Conservation (phyloP, 2,888 invertebrate genomes). For the Epirrhoe tristata region DNA sequence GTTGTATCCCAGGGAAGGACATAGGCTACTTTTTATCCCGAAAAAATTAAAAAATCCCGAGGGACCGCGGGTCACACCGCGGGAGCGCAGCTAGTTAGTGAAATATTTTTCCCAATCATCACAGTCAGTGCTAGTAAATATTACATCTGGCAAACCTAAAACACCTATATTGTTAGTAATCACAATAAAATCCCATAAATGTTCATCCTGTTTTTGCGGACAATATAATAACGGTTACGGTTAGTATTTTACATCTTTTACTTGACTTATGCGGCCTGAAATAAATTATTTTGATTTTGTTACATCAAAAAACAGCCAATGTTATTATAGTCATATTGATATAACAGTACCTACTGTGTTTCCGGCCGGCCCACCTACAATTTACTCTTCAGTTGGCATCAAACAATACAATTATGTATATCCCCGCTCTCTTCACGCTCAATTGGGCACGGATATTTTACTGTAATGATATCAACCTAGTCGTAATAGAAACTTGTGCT, state of each 20-base stretch:
- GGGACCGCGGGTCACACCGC: too few relatives aligned
- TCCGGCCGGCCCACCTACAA: constrained; percentile 27
- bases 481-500: constrained; percentile 12
- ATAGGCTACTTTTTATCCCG: too few relatives aligned
- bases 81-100: too few relatives aligned
- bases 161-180: not conserved
- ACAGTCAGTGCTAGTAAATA: too few relatives aligned
- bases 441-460: constrained; percentile 59
- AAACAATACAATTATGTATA: constrained; percentile 52
- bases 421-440: constrained; percentile 55
- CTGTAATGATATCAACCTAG: constrained; percentile 21
- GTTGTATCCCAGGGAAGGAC: too few relatives aligned
- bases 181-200: not conserved
- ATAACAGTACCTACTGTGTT: constrained; percentile 31
- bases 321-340: constrained; percentile 21
- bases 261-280: too few relatives aligned
- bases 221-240: not conserved
- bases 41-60: too few relatives aligned
- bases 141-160: not conserved
- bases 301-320: constrained; percentile 1
- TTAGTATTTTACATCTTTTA: too few relatives aligned
- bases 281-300: too few relatives aligned
- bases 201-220: not conserved
- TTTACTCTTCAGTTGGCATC: constrained; percentile 23
- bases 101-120: too few relatives aligned